Conservation (phyloP, 2,888 invertebrate genomes). For the Nudaria mundana region DNA sequence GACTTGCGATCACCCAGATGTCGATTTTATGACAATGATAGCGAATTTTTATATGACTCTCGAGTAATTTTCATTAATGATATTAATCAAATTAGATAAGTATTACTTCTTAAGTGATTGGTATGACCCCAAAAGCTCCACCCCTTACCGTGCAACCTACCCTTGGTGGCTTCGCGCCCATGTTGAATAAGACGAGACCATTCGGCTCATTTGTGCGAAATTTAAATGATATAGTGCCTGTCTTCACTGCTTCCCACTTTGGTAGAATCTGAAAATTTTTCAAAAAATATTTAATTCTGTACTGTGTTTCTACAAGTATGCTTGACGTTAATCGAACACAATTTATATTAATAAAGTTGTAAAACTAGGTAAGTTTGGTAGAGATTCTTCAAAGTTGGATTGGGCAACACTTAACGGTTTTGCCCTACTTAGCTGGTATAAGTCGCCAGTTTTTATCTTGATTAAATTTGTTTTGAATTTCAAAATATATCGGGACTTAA, state of each 20-base stretch:
- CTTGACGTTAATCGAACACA: too few species aligned
- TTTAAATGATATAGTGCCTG: slow-evolving; percentile 95
- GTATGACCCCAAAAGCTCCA: slow-evolving; percentile 77
- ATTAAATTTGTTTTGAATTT: too few species aligned
- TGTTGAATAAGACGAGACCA: slow-evolving; percentile 95
- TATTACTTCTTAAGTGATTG: slow-evolving; percentile 50
- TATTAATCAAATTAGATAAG: too few species aligned
- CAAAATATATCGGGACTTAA: too few species aligned
- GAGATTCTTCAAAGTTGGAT: too few species aligned
- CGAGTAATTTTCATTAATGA: slow-evolving; percentile 27
- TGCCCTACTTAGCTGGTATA: too few species aligned
- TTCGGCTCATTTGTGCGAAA: slow-evolving; percentile 97
- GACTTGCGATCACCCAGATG: slow-evolving; percentile 29
- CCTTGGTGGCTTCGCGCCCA: slow-evolving; percentile 88
- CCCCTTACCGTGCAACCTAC: slow-evolving; percentile 85
- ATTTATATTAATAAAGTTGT: too few species aligned
- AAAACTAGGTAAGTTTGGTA: too few species aligned
- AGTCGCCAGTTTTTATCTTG: too few species aligned
- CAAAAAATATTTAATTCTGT: too few species aligned
- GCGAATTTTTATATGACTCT: slow-evolving; percentile 16
- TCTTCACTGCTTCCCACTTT: slow-evolving; percentile 94
- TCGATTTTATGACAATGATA: slow-evolving; percentile 25
- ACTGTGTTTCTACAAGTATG: too few species aligned
- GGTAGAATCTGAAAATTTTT: slow-evolving; percentile 87
- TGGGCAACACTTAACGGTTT: too few species aligned